Conservation (phyloP, 2,113 vertebrate species). For the Semicossyphus pulcher region DNA sequence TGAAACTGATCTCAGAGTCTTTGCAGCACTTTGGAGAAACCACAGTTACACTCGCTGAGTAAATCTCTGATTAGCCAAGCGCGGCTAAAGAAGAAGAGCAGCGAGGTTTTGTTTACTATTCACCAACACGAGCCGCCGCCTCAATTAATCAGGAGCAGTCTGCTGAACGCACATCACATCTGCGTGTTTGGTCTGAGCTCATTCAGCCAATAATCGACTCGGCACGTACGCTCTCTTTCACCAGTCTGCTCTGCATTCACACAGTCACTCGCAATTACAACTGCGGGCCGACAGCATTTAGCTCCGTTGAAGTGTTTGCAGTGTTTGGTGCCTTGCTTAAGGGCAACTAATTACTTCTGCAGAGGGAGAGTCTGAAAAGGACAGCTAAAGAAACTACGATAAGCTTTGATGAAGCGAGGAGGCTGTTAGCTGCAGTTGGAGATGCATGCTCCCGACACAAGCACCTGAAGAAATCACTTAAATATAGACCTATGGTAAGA, state of each 20-base stretch:
- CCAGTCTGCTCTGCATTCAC: constrained; percentile 23
- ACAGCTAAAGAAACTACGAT: too few relatives aligned
- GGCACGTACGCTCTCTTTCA: constrained; percentile 16
- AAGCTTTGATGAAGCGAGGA: too few relatives aligned
- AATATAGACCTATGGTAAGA: too few relatives aligned
- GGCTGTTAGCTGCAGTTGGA: too few relatives aligned
- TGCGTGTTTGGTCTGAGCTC: constrained; percentile 37
- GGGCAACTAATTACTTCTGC: neutral
- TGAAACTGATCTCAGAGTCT: constrained; percentile 28
- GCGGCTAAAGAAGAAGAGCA: constrained; percentile 25
- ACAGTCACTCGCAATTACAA: constrained; percentile 10
- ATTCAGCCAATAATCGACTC: constrained; percentile 22
- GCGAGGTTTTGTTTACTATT: constrained; percentile 42
- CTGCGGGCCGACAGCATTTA: neutral
- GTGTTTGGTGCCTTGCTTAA: constrained; percentile 17
- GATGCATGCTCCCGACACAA: neutral
- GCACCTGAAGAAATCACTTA: neutral
- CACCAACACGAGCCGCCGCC: constrained; percentile 37
- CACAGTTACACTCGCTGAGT: constrained; percentile 3
- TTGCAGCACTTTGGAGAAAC: constrained; percentile 10
- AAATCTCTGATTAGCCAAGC: constrained; percentile 30
- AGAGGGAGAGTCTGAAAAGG: neutral
- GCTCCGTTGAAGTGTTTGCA: neutral
- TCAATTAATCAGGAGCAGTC: constrained; percentile 36
- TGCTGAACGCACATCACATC: constrained; percentile 41